Evolutionary conservation across 2,888 invertebrate species (phyloP).

Genomic region (Endotricha flammealis): DNA sequence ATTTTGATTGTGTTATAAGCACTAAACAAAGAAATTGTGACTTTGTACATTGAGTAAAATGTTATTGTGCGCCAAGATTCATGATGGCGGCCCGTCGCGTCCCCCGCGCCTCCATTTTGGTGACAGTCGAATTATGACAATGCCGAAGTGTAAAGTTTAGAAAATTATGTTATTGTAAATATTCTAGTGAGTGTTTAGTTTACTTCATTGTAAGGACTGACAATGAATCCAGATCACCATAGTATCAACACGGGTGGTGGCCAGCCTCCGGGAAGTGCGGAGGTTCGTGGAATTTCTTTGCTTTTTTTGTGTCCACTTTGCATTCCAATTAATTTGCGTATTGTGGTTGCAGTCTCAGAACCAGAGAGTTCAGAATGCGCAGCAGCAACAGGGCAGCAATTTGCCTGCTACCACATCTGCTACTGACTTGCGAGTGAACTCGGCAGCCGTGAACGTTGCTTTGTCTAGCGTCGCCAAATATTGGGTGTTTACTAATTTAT

Average conservation of each 20-base stretch:
- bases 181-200: slow-evolving; percentile 41
- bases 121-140: slow-evolving; percentile 81
- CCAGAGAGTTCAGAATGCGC: slow-evolving; percentile 58
- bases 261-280: slow-evolving; percentile 74
- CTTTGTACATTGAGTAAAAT: slow-evolving; percentile 44
- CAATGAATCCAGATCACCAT: slow-evolving; percentile 74
- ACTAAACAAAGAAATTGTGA: slow-evolving; percentile 21
- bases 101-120: slow-evolving; percentile 81
- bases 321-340: slow-evolving; percentile 35
- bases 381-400: slow-evolving; percentile 54
- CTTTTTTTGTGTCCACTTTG: slow-evolving; percentile 30
- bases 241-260: slow-evolving; percentile 80
- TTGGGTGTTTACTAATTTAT: slow-evolving; percentile 90
- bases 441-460: slow-evolving; percentile 82
- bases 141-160: slow-evolving; percentile 67
- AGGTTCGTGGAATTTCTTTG: slow-evolving; percentile 58
- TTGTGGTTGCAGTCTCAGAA: slow-evolving; percentile 55
- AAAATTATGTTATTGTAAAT: slow-evolving; percentile 63
- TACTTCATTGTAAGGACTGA: slow-evolving; percentile 41
- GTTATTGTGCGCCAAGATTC: slow-evolving; percentile 76
- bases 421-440: slow-evolving; percentile 80
- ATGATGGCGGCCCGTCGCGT: slow-evolving; percentile 83
- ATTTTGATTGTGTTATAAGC: slow-evolving; percentile 14
- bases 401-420: slow-evolving; percentile 77
- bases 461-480: slow-evolving; percentile 88